A percentile compares a stretch with the other conserved stretches of the same genome.
Evolutionary conservation across 2,113 vertebrate species (phyloP).

Genomic region (Campylomormyrus numenius): DNA sequence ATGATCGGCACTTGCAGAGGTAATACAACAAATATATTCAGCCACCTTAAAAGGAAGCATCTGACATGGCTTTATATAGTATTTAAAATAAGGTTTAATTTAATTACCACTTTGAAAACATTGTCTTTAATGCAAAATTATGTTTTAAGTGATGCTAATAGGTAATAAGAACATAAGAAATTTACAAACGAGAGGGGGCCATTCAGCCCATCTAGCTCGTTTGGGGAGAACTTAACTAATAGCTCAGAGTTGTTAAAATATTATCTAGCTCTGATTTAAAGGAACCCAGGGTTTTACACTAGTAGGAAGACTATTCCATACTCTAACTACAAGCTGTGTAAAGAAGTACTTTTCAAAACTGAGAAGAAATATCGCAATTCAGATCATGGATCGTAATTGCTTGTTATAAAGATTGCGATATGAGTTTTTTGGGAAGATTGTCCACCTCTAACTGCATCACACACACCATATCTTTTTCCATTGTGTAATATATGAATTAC

Average conservation of each 20-base stretch:
- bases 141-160: background rate
- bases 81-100: background rate
- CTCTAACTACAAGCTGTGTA: too few relatives aligned
- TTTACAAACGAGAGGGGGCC: too few relatives aligned
- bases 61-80: background rate
- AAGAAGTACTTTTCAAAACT: background rate
- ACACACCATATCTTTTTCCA: background rate
- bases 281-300: too few relatives aligned
- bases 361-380: background rate
- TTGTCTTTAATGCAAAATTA: background rate
- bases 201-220: too few relatives aligned
- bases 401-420: background rate
- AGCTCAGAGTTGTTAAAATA: too few relatives aligned
- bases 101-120: background rate
- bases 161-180: background rate
- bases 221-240: too few relatives aligned
- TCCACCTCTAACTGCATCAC: background rate
- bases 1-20: background rate
- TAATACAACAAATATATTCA: background rate
- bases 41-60: background rate
- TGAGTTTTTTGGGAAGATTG: background rate
- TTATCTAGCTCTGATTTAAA: too few relatives aligned
- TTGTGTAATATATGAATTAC: slow-evolving; percentile 41
- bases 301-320: too few relatives aligned
- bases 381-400: background rate